Evolutionary conservation across 2,888 invertebrate genomes (phyloP), one percentile per base, ranked within the genome.

Genomic region (Pollenia amentaria): DNA sequence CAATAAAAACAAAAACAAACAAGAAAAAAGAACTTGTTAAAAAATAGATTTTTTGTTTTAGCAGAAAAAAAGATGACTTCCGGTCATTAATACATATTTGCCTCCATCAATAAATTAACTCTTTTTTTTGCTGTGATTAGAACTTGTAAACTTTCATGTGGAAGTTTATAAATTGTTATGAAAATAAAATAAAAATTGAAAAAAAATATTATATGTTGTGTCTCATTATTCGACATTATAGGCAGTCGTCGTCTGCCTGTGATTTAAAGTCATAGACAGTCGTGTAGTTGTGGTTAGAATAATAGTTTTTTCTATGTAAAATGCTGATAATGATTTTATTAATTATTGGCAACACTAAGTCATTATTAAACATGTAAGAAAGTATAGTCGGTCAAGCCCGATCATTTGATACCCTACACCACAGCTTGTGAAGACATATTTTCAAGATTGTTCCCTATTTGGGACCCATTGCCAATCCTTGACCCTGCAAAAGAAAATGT

Each of bases 11-110:
- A 29, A 29, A 18, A 64, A 10, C 21, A 64, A 16, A 65, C 14
- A 55, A 72, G 46, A 29, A 48, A 64, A 55, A 44, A 67, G n/a
- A 48, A 16, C 16, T 64, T 29, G 29, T 29, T 29, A 6, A 29
- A 6, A 29, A 29, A 29, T 29, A 53, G 12, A 46, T 29, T 21
- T 40, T 42, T 51, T 62, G 14, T 64, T 76, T 64, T 1, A 29
- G 29, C 29, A 53, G 57, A 65, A 44, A 81, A 72, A 75, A 73
- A 70, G 48, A 80, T 83, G 60, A 86, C 86, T 86, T 86, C 86
- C 86, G 86, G 78, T 79, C 83, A 86, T 83, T 79, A 83, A 53
- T 67, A 60, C n/a, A n/a, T 65, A 77, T 70, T 70, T 84, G 79
- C 79, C 76, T 67, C 29, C 86, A 83, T 80, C 83, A 80, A 87